Evolutionary conservation across 1,140 invertebrate genomes (phyloP), one percentile per base, ranked within the genome.

Genomic region (Trichonephila clavipes): DNA sequence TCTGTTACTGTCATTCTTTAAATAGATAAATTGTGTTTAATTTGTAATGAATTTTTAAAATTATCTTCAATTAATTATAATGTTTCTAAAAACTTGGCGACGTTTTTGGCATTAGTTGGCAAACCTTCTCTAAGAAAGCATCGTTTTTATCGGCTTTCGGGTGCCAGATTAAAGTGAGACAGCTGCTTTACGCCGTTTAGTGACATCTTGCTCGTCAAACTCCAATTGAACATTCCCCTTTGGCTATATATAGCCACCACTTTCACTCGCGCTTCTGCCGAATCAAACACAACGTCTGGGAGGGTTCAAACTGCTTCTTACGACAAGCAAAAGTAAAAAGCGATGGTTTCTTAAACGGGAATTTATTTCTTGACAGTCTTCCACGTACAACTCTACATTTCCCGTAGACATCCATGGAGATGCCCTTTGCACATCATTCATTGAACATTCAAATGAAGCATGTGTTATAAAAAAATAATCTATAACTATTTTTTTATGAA

Each of bases 201-300:
- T 90, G 88, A 90, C 88, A 90, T 90, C 69, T 81, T 90, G 88
- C 72, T 90, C 88, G 66, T 90, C 72, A 90, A 90, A 90, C 28
- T 69, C 88, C 40, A 90, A 81, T 90, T 90, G 59, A 90, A 90
- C 81, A 90, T 24, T n/a, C 7, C 51, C 51, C 69, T 24, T 24
- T 16, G 16, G 24, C 69, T 77, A 77, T 77, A 24, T 77, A 77
- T 77, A 77, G 69, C 69, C 28, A 16, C 24, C 24, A 24, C 12
- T 77, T 77, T 24, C 24, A 77, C 24, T 14, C 28, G 28, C 16
- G 40, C 16, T 8, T 24, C 69, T 77, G 16, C 69, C 69, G 28
- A 77, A 77, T 77, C 69, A 77, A 40, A 24, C 0, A 34, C 12
- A 34, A 24, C 24, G 24, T 28, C 28, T 77, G 28, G 69, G 28